Evolutionary conservation across 1,140 invertebrate species (phyloP), one percentile per base, ranked within the genome.

Genomic region (Penaeus vannamei): DNA sequence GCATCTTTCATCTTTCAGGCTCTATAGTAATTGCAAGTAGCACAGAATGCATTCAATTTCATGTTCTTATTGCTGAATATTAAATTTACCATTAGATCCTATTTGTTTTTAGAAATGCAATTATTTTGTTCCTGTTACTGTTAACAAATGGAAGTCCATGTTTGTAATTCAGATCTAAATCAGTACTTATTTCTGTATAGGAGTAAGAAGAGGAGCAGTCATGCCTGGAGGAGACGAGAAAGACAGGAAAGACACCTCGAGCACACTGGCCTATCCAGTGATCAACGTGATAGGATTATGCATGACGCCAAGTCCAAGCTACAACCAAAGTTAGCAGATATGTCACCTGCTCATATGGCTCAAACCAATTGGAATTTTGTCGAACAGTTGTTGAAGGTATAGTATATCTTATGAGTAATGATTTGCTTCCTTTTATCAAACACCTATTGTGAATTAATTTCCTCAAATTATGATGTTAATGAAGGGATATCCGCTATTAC

Each of bases 301-400:
- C 84, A 85, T 17, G 91, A 91, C 79, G 91, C 89, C 42, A 90
- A 90, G 82, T 66, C 89, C 10, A 87, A 90, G 69, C 62, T 88
- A 29, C 89, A 88, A 22, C 91, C 91, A 12, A 90, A 91, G 81
- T 77, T 91, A 26, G 85, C 90, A 53, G 91, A 91, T 77, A 91
- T 90, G 86, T 91, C 91, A 90, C 96, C 96, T 10, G 96, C 97
- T 10, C 94, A 97, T n/a, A 97, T 98, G 91, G 98, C 97, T n/a
- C 98, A 99, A 93, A 97, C 97, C 23, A 99, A 99, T 93, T 98
- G 98, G 96, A 98, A 97, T 66, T 99, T 99, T 94, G 98, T 99
- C 29, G 98, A 99, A 92, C 98, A 98, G 92, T 94, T 99, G 90
- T 94, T 99, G 23, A 98, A 98, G 95, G 97, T 98, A 94, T 61